Evolutionary conservation across 2,797 vertebrate genomes (phyloP).

Genomic region (Passerculus sandwichensis): DNA sequence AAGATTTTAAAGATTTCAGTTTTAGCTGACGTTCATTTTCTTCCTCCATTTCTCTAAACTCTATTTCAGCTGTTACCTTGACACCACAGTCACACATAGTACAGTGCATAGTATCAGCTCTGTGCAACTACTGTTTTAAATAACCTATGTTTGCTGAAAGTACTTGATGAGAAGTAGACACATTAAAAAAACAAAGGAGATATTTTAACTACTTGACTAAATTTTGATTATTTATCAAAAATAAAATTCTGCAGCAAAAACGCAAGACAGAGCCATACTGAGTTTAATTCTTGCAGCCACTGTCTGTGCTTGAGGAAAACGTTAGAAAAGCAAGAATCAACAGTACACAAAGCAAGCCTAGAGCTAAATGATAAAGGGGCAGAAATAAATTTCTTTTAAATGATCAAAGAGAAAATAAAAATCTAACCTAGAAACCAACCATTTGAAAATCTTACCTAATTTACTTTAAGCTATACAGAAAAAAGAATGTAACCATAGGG

Average conservation of each 20-base stretch:
- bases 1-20: conserved; percentile 41
- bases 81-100: background rate
- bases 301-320: background rate
- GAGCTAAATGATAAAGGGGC: background rate
- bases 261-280: background rate
- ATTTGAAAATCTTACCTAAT: background rate
- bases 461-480: background rate
- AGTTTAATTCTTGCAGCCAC: background rate
- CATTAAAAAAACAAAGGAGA: background rate
- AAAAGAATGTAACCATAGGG: background rate
- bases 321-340: background rate
- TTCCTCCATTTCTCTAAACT: conserved; percentile 74
- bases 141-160: background rate
- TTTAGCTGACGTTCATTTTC: conserved; percentile 70
- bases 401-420: background rate
- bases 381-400: background rate
- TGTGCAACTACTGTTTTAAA: background rate
- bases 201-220: background rate
- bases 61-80: conserved; percentile 75
- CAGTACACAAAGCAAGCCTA: background rate
- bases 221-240: background rate
- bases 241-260: background rate
- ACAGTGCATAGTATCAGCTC: background rate
- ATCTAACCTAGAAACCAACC: rapidly evolving
- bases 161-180: background rate